phyloP scores from a whole-genome alignment of 2,113 vertebrate species.

The Rhinolophus sinicus region DNA sequence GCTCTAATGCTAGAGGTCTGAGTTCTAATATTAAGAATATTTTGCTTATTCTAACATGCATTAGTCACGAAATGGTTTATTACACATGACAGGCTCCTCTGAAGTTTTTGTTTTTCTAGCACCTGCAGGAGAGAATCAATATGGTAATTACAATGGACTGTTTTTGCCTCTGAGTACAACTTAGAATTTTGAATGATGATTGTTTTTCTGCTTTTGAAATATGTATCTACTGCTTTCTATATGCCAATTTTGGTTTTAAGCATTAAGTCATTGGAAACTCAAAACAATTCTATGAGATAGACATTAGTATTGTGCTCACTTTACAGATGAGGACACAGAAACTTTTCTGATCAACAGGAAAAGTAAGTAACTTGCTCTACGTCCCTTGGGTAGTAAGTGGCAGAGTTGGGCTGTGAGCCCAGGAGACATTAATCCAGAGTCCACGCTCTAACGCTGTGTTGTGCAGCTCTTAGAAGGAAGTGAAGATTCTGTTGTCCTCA shows the following conservation, averaged over 20 bases:
- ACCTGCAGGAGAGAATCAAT: background rate
- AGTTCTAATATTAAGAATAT: background rate
- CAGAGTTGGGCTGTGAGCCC: background rate
- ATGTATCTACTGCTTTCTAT: background rate
- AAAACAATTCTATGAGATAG: background rate
- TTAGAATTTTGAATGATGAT: background rate
- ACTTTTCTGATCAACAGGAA: background rate
- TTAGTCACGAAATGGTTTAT: background rate
- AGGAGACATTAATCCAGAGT: fast-evolving
- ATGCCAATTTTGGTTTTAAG: background rate
- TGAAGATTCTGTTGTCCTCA: background rate
- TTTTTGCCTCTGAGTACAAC: background rate
- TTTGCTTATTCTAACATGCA: background rate
- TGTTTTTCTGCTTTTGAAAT: background rate
- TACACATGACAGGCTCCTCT: background rate
- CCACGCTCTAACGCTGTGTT: fast-evolving
- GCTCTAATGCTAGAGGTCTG: background rate
- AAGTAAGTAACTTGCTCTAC: background rate
- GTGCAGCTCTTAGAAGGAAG: background rate
- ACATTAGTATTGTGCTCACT: background rate
- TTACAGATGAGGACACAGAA: background rate
- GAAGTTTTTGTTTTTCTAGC: background rate
- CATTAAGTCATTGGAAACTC: background rate
- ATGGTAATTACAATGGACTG: background rate
- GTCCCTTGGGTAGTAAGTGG: background rate